Evolutionary conservation across 2,888 invertebrate species (phyloP), one percentile per base, ranked within the genome.

Genomic region (Agrilus biguttatus): DNA sequence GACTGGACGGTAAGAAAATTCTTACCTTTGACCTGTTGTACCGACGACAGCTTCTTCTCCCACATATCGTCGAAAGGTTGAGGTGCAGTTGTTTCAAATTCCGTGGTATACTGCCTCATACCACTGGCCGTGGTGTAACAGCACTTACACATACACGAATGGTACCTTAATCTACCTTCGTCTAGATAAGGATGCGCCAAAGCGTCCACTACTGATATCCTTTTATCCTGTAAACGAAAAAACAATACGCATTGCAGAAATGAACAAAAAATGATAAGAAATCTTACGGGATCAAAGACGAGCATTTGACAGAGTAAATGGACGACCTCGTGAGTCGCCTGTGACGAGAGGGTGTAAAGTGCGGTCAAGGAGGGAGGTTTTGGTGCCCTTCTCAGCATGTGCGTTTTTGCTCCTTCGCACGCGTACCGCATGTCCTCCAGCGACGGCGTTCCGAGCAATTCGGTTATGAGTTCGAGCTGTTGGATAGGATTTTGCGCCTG

Each of bases 131-230:
- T 79, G 44, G 84, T 83, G 68, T 85, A 90, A 71, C 98, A 98
- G 62, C 98, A 98, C 65, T 87, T 87, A 75, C 98, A 98, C 98
- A 98, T 99, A 69, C 98, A 98, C 49, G 96, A 97, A 72, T 98
- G 98, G 74, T 96, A 99, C 60, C 98, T 81, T 60, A 98, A 77
- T 52, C 98, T 80, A 23, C 97, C 98, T 67, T 98, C 98, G 63
- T 96, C 96, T 52, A 98, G 72, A 71, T 97, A 98, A 7, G 95
- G 93, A 72, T 97, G 97, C 43, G 90, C 86, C 53, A 99, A 74
- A 32, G 97, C 97, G 65, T 96, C 92, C 45, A 86, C 83, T 42
- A 96, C 93, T 2, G 86, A 84, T 65, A 96, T 91, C 59, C 98
- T 80, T 69, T 93, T 92, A 60, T 90, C 84, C 87, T 88, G 61